Percentiles rank a stretch among this genome's conserved stretches.
Conservation (phyloP, 2,888 invertebrate genomes). For the Tryphoninae sp. region DNA sequence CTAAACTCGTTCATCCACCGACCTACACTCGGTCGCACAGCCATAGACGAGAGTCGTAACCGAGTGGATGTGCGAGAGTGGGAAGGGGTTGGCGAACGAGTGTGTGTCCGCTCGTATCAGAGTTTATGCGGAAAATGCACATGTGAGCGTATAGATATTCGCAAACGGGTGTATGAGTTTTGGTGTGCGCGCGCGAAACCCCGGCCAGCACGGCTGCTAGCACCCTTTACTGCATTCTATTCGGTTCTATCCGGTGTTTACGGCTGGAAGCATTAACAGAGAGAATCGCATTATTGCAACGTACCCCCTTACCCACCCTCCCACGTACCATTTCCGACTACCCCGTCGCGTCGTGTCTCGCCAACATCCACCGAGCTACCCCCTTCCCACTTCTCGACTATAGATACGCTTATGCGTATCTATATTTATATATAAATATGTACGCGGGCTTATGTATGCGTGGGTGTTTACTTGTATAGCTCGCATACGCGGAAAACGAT, state of each 20-base stretch:
- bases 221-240: slow-evolving; percentile 77
- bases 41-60: slow-evolving; percentile 60
- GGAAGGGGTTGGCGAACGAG: not conserved
- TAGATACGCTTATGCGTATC: slow-evolving; percentile 9
- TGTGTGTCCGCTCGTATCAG: not conserved
- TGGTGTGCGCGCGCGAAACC: slow-evolving; percentile 33
- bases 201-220: slow-evolving; percentile 59
- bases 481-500: slow-evolving; percentile 43
- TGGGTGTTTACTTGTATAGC: slow-evolving; percentile 15
- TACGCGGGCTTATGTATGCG: not conserved
- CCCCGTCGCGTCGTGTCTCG: slow-evolving; percentile 55
- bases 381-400: not conserved
- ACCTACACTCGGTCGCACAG: slow-evolving; percentile 62
- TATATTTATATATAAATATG: slow-evolving; percentile 9
- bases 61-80: slow-evolving; percentile 38
- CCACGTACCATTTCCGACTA: slow-evolving; percentile 40
- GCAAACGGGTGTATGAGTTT: slow-evolving; percentile 4
- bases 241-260: slow-evolving; percentile 78
- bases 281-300: slow-evolving; percentile 78
- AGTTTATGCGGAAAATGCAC: slow-evolving; percentile 9
- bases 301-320: slow-evolving; percentile 57
- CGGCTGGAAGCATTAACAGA: slow-evolving; percentile 76
- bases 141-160: slow-evolving; percentile 31
- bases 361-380: slow-evolving; percentile 43
- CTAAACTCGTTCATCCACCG: slow-evolving; percentile 61